Evolutionary conservation across 2,888 invertebrate genomes (phyloP).

Genomic region (Lasioglossum marginatum): DNA sequence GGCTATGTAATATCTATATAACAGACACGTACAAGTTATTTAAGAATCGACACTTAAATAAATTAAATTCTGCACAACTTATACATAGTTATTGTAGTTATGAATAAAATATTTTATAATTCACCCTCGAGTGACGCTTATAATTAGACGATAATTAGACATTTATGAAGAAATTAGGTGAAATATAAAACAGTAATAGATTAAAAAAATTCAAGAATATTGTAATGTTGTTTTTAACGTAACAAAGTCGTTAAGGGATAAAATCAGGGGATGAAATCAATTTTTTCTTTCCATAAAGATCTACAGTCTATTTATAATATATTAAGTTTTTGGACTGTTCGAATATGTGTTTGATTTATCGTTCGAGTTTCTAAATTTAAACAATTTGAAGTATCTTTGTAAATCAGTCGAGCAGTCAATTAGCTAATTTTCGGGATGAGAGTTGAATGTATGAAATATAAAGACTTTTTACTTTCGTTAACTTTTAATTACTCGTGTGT

Average conservation of each 20-base stretch:
- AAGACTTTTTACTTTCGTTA: neutral
- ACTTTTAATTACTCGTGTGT: no score
- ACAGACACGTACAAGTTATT: slow-evolving; percentile 22
- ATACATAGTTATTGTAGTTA: slow-evolving; percentile 41
- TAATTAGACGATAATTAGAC: no score
- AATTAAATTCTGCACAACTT: slow-evolving; percentile 14
- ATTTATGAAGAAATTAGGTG: no score
- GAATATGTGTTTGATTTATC: neutral
- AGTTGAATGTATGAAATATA: neutral
- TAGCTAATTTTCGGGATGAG: neutral
- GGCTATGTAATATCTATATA: neutral
- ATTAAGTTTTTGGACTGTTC: neutral
- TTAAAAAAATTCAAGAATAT: no score
- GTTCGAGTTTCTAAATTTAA: neutral
- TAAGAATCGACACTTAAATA: slow-evolving; percentile 1
- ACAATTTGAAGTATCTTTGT: neutral
- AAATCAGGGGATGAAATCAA: no score
- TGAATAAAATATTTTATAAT: slow-evolving; percentile 59
- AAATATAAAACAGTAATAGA: no score
- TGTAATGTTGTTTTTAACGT: no score
- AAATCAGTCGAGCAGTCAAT: neutral
- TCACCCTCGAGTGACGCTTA: slow-evolving; percentile 1
- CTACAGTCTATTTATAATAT: no score
- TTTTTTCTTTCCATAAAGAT: no score
- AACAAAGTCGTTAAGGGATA: no score